Conservation (phyloP, 2,888 invertebrate species). For the Dryadula phaetusa region DNA sequence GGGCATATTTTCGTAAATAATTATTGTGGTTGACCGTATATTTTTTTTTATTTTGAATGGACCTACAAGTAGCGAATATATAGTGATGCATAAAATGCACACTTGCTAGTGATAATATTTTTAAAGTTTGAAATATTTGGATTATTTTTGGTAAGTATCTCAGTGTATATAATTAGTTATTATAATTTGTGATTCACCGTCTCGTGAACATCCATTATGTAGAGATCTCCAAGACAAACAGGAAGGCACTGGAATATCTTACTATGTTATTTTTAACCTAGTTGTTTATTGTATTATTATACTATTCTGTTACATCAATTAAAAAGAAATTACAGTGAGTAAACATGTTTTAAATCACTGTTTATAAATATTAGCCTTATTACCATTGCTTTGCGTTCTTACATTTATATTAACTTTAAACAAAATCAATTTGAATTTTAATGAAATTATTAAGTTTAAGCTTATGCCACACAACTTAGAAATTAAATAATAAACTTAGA, state of each 20-base stretch:
- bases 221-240: slow-evolving; percentile 45
- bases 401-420: neutral
- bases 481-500: neutral
- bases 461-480: neutral
- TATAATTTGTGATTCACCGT: slow-evolving; percentile 65
- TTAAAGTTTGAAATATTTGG: slow-evolving; percentile 58
- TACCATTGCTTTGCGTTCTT: neutral
- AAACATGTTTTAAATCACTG: slow-evolving; percentile 3
- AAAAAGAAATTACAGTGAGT: slow-evolving; percentile 7
- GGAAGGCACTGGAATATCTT: slow-evolving; percentile 44
- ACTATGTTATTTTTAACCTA: slow-evolving; percentile 30
- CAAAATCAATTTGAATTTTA: neutral
- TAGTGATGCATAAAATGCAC: slow-evolving; percentile 66
- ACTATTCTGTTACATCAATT: slow-evolving; percentile 8
- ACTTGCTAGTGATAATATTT: slow-evolving; percentile 60
- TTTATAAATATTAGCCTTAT: neutral
- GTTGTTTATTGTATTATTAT: slow-evolving; percentile 34
- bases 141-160: slow-evolving; percentile 73
- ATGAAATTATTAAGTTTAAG: neutral
- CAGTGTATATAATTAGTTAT: slow-evolving; percentile 65
- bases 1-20: slow-evolving; percentile 76
- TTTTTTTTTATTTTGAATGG: slow-evolving; percentile 62
- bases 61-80: slow-evolving; percentile 64
- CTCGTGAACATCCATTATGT: slow-evolving; percentile 52
- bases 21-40: slow-evolving; percentile 66